Evolutionary conservation across 1,140 invertebrate species (phyloP), one percentile per base, ranked within the genome.

Genomic region (Sycobia sp.): DNA sequence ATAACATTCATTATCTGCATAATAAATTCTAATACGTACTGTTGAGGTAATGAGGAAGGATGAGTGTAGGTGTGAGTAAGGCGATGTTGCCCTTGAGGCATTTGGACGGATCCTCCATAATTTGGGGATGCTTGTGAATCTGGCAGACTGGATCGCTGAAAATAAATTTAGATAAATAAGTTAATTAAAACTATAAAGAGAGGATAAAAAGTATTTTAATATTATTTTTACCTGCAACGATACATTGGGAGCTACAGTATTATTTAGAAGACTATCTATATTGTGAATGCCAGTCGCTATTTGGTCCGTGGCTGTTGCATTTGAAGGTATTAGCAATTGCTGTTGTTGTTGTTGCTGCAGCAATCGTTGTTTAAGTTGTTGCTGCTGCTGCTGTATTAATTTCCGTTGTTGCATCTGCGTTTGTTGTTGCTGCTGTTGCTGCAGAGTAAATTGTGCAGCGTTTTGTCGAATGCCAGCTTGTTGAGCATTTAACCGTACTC

Each of bases 201-300:
- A 58, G 22, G 23, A 13, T 20, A 38, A 54, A 54, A 54, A 27
- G 11, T 7, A 20, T 41, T 34, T 41, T 27, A 8, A 5, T n/a
- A 55, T 2, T 16, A 13, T 46, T n/a, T 39, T 61, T 71, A 87
- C 86, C 82, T 86, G 86, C 64, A 88, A 75, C 25, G 91, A 88
- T 9, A 94, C 91, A 79, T 93, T 93, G 9, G 89, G 90, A 20
- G 91, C 90, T 62, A 91, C 89, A n/a, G 88, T 87, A 71, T 88
- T 90, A 74, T 92, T 93, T 65, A 93, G 82, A 68, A 93, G 80
- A 59, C 87, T 90, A 75, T 89, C 87, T 66, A 93, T 90, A 75
- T 90, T 92, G 54, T 91, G 88, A 69, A 90, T 83, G 60, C 83
- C 84, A 29, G 85, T 79, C 65, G 83, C 82, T 62, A 88, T 83